Evolutionary conservation across 2,113 vertebrate species (phyloP).

Genomic region (Trichechus manatus): DNA sequence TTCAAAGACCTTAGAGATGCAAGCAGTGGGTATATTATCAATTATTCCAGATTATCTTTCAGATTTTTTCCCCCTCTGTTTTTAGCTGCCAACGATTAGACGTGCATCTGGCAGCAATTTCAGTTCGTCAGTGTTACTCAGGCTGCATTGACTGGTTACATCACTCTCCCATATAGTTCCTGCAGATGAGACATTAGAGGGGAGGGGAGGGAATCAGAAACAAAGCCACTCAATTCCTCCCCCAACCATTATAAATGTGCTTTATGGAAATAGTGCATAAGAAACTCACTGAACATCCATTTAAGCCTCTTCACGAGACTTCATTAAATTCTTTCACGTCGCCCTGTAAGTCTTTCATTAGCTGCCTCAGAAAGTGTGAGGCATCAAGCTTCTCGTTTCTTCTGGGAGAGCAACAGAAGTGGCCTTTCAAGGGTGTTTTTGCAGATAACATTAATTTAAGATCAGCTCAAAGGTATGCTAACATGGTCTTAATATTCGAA

Average conservation of each 20-base stretch:
- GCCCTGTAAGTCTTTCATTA: background rate
- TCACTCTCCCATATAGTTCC: background rate
- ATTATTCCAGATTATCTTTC: conserved; percentile 60
- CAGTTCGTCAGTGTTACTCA: background rate
- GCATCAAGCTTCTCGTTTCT: conserved; percentile 5
- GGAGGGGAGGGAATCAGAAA: conserved; percentile 39
- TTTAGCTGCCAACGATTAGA: conserved; percentile 70
- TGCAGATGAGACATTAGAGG: conserved; percentile 28
- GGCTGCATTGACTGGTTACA: conserved; percentile 23
- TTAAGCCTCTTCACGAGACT: background rate
- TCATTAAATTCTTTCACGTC: conserved; percentile 16
- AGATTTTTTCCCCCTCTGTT: no score
- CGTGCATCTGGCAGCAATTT: conserved; percentile 72
- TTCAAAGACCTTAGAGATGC: conserved; percentile 41
- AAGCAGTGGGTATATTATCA: conserved; percentile 47
- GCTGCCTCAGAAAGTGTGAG: background rate
- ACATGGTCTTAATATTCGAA: background rate
- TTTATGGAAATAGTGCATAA: conserved; percentile 2
- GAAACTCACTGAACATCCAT: background rate
- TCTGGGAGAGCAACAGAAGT: conserved; percentile 8
- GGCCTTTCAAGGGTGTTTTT: background rate
- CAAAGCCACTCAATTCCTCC: conserved; percentile 42
- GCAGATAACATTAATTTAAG: background rate
- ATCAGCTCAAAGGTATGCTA: background rate
- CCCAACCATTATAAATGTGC: conserved; percentile 54